Evolutionary conservation across 2,113 vertebrate species (phyloP).

Genomic region (Pogona vitticeps): DNA sequence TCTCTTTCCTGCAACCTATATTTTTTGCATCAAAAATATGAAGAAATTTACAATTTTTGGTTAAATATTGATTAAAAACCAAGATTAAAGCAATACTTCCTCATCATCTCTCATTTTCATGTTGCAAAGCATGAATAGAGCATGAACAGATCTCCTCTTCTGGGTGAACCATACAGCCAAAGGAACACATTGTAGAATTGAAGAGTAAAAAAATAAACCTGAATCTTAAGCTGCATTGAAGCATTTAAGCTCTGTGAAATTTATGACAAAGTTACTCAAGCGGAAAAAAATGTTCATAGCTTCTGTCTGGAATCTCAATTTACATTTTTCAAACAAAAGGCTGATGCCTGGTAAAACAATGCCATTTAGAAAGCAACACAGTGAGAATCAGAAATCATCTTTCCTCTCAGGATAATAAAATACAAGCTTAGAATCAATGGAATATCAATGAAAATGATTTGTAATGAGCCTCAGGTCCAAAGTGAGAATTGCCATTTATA

Average conservation of each 20-base stretch:
- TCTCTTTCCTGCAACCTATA: no score
- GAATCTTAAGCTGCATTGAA: constrained; percentile 5
- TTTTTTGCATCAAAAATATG: no score
- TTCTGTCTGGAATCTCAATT: constrained; percentile 33
- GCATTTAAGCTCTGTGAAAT: background rate
- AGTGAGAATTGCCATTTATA: constrained; percentile 35
- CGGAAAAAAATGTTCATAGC: background rate
- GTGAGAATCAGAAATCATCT: constrained; percentile 12
- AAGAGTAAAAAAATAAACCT: constrained; percentile 10
- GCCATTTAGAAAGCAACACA: constrained; percentile 26
- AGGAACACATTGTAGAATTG: background rate
- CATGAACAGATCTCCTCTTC: no score
- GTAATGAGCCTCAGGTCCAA: background rate
- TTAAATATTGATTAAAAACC: no score
- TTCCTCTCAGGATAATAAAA: constrained; percentile 43
- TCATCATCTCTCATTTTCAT: no score
- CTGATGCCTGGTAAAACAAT: background rate
- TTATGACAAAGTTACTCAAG: constrained; percentile 18
- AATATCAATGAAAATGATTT: constrained; percentile 41
- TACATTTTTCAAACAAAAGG: background rate
- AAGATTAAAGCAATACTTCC: no score
- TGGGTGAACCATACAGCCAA: no score
- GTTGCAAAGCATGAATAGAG: no score
- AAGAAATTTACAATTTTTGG: no score
- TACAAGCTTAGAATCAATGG: constrained; percentile 27